Percentiles rank a stretch among this genome's conserved stretches.
Conservation (phyloP, 2,113 vertebrate species). For the Dolichallabes microphthalmus region DNA sequence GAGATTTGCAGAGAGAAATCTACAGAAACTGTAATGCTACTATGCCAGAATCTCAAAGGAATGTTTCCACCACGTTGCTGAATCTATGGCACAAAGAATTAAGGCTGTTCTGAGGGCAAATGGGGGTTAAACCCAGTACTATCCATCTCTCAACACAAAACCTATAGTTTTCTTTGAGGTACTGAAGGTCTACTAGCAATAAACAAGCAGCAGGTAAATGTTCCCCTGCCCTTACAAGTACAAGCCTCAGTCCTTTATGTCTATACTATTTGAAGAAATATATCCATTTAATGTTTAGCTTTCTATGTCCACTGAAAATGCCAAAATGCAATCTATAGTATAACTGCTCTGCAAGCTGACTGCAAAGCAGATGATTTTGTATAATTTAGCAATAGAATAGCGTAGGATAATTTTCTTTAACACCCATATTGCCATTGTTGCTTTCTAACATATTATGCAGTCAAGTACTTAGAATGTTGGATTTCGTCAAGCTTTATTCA, state of each 20-base stretch:
- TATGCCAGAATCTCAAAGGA: too few species aligned
- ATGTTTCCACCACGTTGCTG: too few species aligned
- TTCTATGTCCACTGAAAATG: neutral
- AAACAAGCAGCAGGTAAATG: conserved; percentile 37
- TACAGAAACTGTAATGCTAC: too few species aligned
- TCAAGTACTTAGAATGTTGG: conserved; percentile 1
- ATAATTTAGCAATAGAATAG: conserved; percentile 1
- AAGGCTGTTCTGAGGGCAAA: too few species aligned
- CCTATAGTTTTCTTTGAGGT: conserved; percentile 30
- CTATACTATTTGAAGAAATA: neutral
- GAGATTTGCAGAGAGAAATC: too few species aligned
- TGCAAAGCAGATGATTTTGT: conserved; percentile 2
- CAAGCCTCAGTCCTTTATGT: neutral
- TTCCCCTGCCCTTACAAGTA: neutral
- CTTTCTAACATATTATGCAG: neutral
- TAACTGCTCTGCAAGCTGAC: neutral
- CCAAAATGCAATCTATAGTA: neutral
- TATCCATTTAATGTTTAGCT: neutral
- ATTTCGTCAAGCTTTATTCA: conserved; percentile 16
- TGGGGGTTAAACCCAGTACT: too few species aligned
- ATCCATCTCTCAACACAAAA: neutral
- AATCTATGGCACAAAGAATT: too few species aligned
- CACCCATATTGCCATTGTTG: neutral
- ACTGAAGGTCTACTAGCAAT: conserved; percentile 2
- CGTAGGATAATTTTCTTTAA: neutral